Evolutionary conservation across 2,888 invertebrate species (phyloP), one percentile per base, ranked within the genome.

Genomic region (Acleris laterana): DNA sequence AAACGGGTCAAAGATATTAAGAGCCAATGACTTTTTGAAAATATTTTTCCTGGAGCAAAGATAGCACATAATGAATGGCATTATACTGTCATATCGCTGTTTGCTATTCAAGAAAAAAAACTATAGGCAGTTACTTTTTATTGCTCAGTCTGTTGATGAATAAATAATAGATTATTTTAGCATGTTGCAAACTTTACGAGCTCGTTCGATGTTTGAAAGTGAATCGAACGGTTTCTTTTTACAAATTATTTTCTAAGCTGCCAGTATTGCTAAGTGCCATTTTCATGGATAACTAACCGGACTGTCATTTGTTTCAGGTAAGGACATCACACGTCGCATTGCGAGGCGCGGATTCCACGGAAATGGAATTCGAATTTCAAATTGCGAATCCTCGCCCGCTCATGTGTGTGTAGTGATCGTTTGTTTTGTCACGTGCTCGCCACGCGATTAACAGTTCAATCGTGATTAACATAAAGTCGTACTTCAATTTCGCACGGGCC

Each of bases 21-120:
- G 73, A 79, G 89, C 76, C 89, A 89, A 88, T 84, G 90, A 90
- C 89, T 85, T 87, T 89, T 87, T 85, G 83, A 84, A 85, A 85
- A 83, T 77, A 75, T 83, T 82, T 85, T 86, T 85, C 82, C 80
- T 83, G 79, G 77, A 79, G 83, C 71, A 17, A 50, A 82, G 85
- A 86, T 86, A 80, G 66, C 69, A 66, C 73, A 76, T 75, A 74
- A 79, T 81, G 79, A 84, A 82, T 77, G 73, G 76, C 74, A 71
- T 72, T 77, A 71, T 73, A 77, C 70, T 66, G 25, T 62, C 48
- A 66, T 62, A 66, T 66, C 63, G 56, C 50, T 46, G 58, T 49
- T 49, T 49, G 38, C 60, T 44, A 65, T 50, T 65, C 59, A 42
- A 19, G 42, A 60, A 65, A 44, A 44, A 59, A 65, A 61, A 46